Evolutionary conservation across 2,113 vertebrate genomes (phyloP).

Genomic region (Onychostruthus taczanowskii): DNA sequence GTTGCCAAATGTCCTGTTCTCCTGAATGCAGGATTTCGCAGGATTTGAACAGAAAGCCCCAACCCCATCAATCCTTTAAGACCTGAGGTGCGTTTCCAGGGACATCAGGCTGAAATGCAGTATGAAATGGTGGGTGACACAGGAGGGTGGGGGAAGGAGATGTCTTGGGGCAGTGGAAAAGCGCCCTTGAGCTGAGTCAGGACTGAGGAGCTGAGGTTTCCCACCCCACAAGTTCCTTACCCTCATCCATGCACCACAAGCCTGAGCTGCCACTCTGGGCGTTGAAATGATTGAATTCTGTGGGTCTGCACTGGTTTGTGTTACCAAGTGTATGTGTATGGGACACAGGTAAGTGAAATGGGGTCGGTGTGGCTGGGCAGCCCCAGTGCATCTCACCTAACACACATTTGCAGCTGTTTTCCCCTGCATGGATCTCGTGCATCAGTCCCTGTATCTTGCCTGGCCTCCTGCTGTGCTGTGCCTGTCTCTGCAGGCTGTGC

Average conservation of each 20-base stretch:
- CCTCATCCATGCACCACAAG: neutral
- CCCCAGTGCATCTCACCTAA: too few species aligned
- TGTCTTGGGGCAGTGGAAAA: too few species aligned
- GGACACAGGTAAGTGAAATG: fast-evolving
- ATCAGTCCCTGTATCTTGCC: neutral
- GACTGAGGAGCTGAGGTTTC: neutral
- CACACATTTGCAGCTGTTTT: fast-evolving
- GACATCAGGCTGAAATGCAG: neutral
- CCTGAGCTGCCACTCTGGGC: neutral
- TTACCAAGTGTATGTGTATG: fast-evolving
- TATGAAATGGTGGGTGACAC: neutral
- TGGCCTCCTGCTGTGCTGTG: neutral
- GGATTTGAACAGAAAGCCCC: neutral
- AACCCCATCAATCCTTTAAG: neutral
- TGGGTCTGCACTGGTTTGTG: neutral
- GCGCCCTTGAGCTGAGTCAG: neutral
- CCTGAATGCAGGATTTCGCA: neutral
- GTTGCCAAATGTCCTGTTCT: neutral
- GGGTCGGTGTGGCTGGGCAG: neutral
- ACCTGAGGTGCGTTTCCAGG: neutral
- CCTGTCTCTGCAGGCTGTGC: fast-evolving
- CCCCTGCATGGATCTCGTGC: fast-evolving
- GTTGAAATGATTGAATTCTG: neutral
- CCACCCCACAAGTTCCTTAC: neutral
- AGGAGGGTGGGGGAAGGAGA: neutral